Percentiles rank a stretch among this genome's conserved stretches.
Conservation (phyloP, 1,140 invertebrate species). For the Drosophila obscura region DNA sequence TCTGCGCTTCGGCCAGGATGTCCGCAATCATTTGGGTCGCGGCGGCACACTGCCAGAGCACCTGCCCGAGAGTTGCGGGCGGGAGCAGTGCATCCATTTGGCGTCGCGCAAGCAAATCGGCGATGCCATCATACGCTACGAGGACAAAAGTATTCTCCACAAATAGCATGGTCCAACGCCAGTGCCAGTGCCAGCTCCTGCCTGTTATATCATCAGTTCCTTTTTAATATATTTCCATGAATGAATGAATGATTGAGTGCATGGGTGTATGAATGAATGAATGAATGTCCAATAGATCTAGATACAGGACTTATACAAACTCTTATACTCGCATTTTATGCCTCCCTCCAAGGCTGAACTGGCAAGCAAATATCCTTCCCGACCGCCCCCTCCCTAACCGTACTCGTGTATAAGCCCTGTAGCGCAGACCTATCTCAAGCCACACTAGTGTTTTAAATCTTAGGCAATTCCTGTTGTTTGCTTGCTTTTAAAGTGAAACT, state of each 20-base stretch:
- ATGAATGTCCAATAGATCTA: constrained; percentile 22
- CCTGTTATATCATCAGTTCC: constrained; percentile 71
- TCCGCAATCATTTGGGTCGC: constrained; percentile 61
- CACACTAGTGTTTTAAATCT: constrained; percentile 25
- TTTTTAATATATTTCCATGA: constrained; percentile 50
- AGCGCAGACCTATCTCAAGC: constrained; percentile 35
- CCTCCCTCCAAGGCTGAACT: constrained; percentile 8
- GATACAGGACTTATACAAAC: constrained; percentile 24
- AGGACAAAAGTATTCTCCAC: constrained; percentile 79
- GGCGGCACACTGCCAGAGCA: constrained; percentile 41
- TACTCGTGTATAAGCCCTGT: constrained; percentile 14
- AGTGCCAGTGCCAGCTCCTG: constrained; percentile 39
- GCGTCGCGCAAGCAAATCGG: constrained; percentile 83
- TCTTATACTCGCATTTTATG: constrained; percentile 29
- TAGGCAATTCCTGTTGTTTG: constrained; percentile 54
- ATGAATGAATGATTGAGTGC: constrained; percentile 6
- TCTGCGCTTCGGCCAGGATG: constrained; percentile 70
- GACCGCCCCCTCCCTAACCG: background rate
- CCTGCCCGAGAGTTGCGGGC: constrained; percentile 34
- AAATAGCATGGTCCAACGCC: constrained; percentile 49
- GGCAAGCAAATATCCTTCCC: too few species aligned
- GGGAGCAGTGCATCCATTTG: constrained; percentile 76
- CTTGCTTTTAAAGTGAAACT: constrained; percentile 74
- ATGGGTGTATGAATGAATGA: constrained; percentile 3
- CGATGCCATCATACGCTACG: constrained; percentile 80